Conservation (phyloP, 2,113 vertebrate genomes). For the Myrmophylax atrothorax region DNA sequence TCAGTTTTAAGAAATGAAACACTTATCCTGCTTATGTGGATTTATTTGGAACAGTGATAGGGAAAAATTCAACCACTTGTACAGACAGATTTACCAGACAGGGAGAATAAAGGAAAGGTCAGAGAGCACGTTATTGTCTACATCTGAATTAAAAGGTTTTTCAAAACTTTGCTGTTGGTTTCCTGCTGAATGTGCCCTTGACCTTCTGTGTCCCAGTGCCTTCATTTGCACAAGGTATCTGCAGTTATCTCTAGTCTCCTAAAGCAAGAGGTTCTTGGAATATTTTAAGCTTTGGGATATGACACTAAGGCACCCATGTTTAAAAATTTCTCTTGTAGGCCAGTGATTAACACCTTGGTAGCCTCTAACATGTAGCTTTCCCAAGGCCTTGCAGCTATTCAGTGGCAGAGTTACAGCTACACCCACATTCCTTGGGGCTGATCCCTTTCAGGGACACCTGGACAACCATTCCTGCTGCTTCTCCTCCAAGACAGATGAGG, state of each 20-base stretch:
- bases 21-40: neutral
- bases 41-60: neutral
- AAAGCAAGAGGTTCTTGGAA: neutral
- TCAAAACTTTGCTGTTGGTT: neutral
- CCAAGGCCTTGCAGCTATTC: neutral
- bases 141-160: neutral
- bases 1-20: neutral
- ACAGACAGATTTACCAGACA: neutral
- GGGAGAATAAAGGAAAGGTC: neutral
- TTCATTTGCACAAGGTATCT: neutral
- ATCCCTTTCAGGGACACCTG: neutral
- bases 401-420: neutral
- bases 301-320: neutral
- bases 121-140: neutral
- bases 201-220: neutral
- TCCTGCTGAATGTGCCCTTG: neutral
- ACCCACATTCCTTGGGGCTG: neutral
- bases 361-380: neutral
- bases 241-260: neutral
- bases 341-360: neutral
- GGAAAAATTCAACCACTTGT: neutral
- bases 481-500: neutral
- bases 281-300: neutral
- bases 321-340: neutral
- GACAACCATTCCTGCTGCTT: neutral